Evolutionary conservation across 2,113 vertebrate species (phyloP).

Genomic region (Anas platyrhynchos): DNA sequence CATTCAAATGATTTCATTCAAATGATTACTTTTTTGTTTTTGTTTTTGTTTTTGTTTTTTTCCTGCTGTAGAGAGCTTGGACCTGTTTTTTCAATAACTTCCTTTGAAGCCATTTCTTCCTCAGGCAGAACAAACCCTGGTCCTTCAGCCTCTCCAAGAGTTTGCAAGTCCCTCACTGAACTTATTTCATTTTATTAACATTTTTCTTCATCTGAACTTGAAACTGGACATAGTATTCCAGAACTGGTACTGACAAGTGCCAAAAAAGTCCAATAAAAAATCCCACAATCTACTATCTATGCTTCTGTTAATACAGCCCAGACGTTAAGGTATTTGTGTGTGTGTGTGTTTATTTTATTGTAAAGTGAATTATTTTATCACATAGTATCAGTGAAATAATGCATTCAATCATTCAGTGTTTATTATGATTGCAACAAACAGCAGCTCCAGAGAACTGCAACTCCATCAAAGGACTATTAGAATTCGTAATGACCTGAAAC

Average conservation of each 20-base stretch:
- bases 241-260: not conserved
- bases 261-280: not conserved
- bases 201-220: not conserved
- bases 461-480: not conserved
- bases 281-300: not conserved
- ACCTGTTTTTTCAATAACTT: not conserved
- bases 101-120: not conserved
- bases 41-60: not conserved
- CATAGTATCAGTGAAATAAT: not conserved
- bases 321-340: not conserved
- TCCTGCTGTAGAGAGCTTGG: not conserved
- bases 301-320: not conserved
- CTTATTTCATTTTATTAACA: not conserved
- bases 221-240: not conserved
- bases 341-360: not conserved
- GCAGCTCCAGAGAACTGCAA: not conserved
- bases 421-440: not conserved
- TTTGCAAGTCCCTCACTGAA: accelerated
- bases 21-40: accelerated
- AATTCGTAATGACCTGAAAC: slow-evolving; percentile 4
- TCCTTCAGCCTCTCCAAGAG: not conserved
- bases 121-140: not conserved
- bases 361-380: not conserved
- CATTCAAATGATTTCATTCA: not conserved
- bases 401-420: not conserved